Evolutionary conservation across 92 coral and sea anemone genomes (phyloP).

Genomic region (Metridium senile): DNA sequence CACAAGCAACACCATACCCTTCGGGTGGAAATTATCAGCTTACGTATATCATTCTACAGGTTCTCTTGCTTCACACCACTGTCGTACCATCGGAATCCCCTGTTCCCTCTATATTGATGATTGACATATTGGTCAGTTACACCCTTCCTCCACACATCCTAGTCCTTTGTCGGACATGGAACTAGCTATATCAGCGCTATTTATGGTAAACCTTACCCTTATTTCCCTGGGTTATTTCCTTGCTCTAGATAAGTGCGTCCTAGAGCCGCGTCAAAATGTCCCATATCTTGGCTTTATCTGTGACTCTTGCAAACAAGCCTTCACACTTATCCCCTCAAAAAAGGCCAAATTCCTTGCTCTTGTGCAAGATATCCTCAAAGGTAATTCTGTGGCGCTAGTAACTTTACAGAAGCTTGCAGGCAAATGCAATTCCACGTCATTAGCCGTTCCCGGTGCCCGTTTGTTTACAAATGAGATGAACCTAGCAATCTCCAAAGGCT

Average conservation of each 20-base stretch:
- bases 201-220: conserved; percentile 1
- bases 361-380: not conserved
- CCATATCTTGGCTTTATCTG: conserved; percentile 31
- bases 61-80: conserved; percentile 21
- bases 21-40: conserved; percentile 57
- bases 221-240: conserved; percentile 19
- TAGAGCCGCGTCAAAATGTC: conserved; percentile 9
- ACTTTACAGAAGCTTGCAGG: conserved; percentile 37
- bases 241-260: conserved; percentile 23
- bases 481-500: conserved; percentile 37
- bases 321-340: conserved; percentile 11
- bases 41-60: conserved; percentile 51
- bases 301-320: conserved; percentile 34
- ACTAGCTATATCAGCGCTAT: conserved; percentile 33
- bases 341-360: conserved; percentile 11
- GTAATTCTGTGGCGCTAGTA: not conserved
- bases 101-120: too few species aligned
- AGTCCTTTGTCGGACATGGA: not conserved
- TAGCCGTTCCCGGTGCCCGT: conserved; percentile 52
- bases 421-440: conserved; percentile 37
- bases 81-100: too few species aligned
- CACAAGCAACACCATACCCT: conserved; percentile 46
- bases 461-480: conserved; percentile 50
- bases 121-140: conserved; percentile 41
- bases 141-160: not conserved